A percentile compares a stretch with the other conserved stretches of the same genome.
These are phyloP conservation scores for Chaunax sp. DNA, from an alignment of 2,797 vertebrate species.

Conservation along the genomic window DNA sequence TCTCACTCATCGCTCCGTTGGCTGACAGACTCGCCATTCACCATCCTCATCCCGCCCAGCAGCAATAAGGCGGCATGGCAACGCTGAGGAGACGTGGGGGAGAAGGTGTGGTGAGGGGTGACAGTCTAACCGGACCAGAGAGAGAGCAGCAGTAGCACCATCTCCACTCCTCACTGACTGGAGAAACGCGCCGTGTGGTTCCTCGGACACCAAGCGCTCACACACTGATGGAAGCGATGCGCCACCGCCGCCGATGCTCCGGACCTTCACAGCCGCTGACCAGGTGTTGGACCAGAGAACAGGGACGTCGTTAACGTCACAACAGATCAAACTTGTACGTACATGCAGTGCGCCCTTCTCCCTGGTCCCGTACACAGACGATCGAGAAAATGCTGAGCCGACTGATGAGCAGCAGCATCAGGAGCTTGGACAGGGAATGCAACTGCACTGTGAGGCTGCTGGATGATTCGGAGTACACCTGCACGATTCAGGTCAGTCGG, in stretches of 20 bases:
- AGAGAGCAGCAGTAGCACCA: slow-evolving; percentile 19
- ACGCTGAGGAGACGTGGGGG: slow-evolving; percentile 34
- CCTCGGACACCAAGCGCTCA: slow-evolving; percentile 4
- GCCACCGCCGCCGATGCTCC: slow-evolving; percentile 48
- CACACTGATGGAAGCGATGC: slow-evolving; percentile 65
- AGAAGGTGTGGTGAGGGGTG: slow-evolving; percentile 56
- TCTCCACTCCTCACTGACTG: slow-evolving; percentile 31
- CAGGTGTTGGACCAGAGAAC: slow-evolving; percentile 70
- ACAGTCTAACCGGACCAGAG: slow-evolving; percentile 57
- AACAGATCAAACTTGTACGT: slow-evolving; percentile 60
- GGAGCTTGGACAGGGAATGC: slow-evolving; percentile 95
- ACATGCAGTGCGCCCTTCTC: slow-evolving; percentile 55
- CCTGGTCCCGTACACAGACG: slow-evolving; percentile 73
- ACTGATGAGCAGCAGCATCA: slow-evolving; percentile 96
- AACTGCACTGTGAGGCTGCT: slow-evolving; percentile 96
- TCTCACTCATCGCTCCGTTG: slow-evolving; percentile 39
- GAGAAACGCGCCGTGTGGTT: slow-evolving; percentile 30
- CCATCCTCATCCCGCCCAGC: slow-evolving; percentile 50
- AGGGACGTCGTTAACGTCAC: slow-evolving; percentile 66
- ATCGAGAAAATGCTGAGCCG: slow-evolving; percentile 95
- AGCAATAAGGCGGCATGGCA: slow-evolving; percentile 60
- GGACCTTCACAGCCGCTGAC: slow-evolving; percentile 53
- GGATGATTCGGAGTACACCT: slow-evolving; percentile 98
- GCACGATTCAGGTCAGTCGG: slow-evolving; percentile 93
- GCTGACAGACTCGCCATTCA: slow-evolving; percentile 54